Evolutionary conservation across 2,888 invertebrate species (phyloP), one percentile per base, ranked within the genome.

Genomic region (Megamerina dolium): DNA sequence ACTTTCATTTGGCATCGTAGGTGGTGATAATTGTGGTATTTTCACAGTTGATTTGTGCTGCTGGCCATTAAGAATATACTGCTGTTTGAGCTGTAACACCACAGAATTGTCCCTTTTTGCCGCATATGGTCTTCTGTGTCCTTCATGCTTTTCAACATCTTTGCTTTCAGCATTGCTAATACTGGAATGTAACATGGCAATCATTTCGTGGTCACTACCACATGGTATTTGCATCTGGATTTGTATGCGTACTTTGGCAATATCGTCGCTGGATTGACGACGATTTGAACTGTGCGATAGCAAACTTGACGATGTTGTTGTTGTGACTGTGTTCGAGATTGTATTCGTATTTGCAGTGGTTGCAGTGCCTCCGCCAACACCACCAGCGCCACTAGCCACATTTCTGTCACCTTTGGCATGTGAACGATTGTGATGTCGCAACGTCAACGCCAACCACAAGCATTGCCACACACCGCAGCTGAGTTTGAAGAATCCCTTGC

Each of bases 401-500:
- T 33, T 45, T 29, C 31, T 18, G 12, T 2, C 30, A 14, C 32
- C 32, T 35, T 18, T 43, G 30, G 31, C 43, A 37, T 46, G 49
- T 43, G 26, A 46, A 37, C 18, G 49, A 38, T 27, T 50, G 37
- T 53, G 48, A 35, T 56, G 56, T 14, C 60, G 63, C 41, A 60
- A 51, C 2, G 55, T 56, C 8, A 61, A 27, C 2, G 59, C 31
- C n/a, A 45, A 35, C 1, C 56, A 21, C 3, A 60, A 35, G 4
- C 44, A n/a, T 3, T 43, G 41, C 34, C 56, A 59, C 4, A 51
- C 46, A 26, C 47, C 48, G 18, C 54, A 55, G 23, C 82, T 85
- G 1, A 87, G 76, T 59, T 77, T 78, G 43, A 82, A 75, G 59
- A 89, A 89, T 1, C 87, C 88, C 43, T 82, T 78, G 3, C 92